Conservation (phyloP, 2,888 invertebrate genomes). For the Ptilodon capucinus region DNA sequence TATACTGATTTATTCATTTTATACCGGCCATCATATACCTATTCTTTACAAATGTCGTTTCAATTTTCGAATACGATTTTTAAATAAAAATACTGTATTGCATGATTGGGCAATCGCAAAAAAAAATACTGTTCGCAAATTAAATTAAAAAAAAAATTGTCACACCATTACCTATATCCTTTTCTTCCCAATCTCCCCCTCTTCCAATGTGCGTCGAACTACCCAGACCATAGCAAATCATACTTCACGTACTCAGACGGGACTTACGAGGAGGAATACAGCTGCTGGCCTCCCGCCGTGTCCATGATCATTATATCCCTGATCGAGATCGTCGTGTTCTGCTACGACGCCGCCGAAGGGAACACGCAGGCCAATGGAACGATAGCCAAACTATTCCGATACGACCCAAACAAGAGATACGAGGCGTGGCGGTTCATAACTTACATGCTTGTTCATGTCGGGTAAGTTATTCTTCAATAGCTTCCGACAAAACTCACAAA, state of each 20-base stretch:
- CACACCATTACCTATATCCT: background rate
- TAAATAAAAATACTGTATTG: too few relatives aligned
- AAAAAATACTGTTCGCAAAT: too few relatives aligned
- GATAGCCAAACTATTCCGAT: slow-evolving; percentile 91
- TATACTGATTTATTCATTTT: background rate
- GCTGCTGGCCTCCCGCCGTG: slow-evolving; percentile 95
- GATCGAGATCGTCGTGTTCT: slow-evolving; percentile 91
- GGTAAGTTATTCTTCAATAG: slow-evolving; percentile 86
- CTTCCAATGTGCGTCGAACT: slow-evolving; percentile 50
- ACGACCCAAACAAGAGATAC: slow-evolving; percentile 91
- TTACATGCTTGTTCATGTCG: slow-evolving; percentile 98
- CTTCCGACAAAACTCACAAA: too few relatives aligned
- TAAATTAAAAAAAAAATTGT: background rate
- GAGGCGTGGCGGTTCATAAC: slow-evolving; percentile 97
- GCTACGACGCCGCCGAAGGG: slow-evolving; percentile 77
- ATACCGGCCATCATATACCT: too few relatives aligned
- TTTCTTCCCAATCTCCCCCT: slow-evolving; percentile 1
- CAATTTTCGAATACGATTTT: too few relatives aligned
- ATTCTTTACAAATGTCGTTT: too few relatives aligned
- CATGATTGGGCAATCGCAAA: too few relatives aligned
- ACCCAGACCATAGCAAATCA: slow-evolving; percentile 57
- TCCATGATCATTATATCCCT: slow-evolving; percentile 96
- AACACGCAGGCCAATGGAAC: slow-evolving; percentile 85
- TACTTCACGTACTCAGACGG: slow-evolving; percentile 84
- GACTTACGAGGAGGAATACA: slow-evolving; percentile 95